These are phyloP conservation scores for Agonopterix alstromeriana DNA, from an alignment of 2,888 invertebrate genomes.

Conservation along the genomic window DNA sequence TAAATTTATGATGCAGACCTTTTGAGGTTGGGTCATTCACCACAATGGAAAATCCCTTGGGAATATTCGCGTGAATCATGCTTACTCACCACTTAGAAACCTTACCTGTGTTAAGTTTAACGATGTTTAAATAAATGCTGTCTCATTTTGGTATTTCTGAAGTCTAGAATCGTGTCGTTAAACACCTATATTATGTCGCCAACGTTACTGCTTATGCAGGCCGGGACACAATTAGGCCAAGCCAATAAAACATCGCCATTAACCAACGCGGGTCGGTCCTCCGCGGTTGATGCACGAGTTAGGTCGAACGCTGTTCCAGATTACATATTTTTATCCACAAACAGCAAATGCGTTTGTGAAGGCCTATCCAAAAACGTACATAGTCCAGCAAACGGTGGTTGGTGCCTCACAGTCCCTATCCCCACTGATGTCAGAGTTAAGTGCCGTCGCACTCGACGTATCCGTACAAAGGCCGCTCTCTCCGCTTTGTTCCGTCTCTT, in stretches of 20 bases:
- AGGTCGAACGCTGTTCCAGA: slow-evolving; percentile 2
- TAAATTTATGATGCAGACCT: slow-evolving; percentile 17
- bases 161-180: too few species aligned
- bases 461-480: slow-evolving; percentile 67
- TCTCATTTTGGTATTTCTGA: slow-evolving; percentile 5
- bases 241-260: slow-evolving; percentile 50
- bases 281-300: slow-evolving; percentile 18
- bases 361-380: not conserved
- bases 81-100: too few species aligned
- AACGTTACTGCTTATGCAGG: slow-evolving; percentile 37
- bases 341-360: too few species aligned
- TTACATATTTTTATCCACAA: not conserved
- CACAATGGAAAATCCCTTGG: slow-evolving; percentile 7
- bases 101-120: too few species aligned
- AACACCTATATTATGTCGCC: too few species aligned
- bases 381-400: slow-evolving; percentile 16
- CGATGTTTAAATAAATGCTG: too few species aligned
- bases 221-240: slow-evolving; percentile 63
- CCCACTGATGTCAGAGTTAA: slow-evolving; percentile 59
- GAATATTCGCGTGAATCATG: slow-evolving; percentile 7
- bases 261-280: slow-evolving; percentile 44
- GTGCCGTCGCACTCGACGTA: slow-evolving; percentile 57
- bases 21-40: slow-evolving; percentile 10
- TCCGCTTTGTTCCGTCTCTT: slow-evolving; percentile 71
- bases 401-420: not conserved